phyloP scores from a whole-genome alignment of 2,797 vertebrate species.

The Rhinatrema bivittatum region DNA sequence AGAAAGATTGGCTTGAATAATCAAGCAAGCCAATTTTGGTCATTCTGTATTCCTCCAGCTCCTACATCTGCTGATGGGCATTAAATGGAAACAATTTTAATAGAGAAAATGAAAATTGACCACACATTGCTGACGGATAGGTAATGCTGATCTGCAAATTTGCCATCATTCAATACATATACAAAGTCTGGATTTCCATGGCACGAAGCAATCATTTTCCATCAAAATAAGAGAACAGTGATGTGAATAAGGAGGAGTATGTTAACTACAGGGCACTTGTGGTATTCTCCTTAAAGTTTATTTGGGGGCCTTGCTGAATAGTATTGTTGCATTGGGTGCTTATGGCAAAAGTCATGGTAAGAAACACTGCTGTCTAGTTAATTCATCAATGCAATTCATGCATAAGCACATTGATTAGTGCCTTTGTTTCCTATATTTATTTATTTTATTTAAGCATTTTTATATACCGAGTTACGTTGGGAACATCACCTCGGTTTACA shows the following conservation, averaged over 20 bases:
- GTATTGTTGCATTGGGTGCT: no score
- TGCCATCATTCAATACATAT: neutral
- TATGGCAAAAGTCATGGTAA: no score
- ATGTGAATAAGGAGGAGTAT: neutral
- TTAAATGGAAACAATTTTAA: neutral
- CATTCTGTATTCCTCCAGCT: neutral
- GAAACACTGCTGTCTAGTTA: no score
- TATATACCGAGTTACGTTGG: no score
- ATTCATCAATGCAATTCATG: no score
- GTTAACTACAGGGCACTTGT: neutral
- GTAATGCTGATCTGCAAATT: neutral
- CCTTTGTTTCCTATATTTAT: no score
- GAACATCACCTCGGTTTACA: no score
- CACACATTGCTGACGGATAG: rapidly evolving
- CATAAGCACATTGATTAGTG: no score
- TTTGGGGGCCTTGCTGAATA: no score
- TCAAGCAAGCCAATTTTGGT: neutral
- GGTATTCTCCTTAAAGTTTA: neutral
- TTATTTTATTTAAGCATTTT: no score
- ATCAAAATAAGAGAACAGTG: rapidly evolving
- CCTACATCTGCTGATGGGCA: neutral
- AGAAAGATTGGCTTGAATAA: neutral
- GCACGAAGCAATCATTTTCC: rapidly evolving
- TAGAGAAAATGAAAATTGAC: conserved; percentile 4
- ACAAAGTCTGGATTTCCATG: neutral